Base-by-base conservation (phyloP, 2,888 invertebrate species). In the Empis livida region DNA sequence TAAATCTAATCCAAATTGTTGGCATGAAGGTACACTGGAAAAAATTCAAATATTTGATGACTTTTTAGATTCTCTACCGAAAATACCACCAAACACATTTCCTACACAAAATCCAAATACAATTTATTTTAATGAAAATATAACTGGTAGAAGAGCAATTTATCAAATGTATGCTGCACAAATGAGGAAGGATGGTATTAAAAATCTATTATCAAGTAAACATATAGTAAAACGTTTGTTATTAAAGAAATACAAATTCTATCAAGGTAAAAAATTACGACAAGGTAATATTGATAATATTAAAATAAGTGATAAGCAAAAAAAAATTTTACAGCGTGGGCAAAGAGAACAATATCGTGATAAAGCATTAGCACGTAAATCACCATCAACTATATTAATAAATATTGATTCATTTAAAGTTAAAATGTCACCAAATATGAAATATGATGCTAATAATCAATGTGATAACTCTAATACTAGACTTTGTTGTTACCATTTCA, bases 21-120 rank as follows among this genome's bases (percentile, higher is more conserved):
- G 10, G n/a, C 10, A 35, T 27, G 27, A 41, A 41, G 27, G 14
- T 23, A 23, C 20, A n/a, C 9, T 9, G 4, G 41, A 41, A 41
- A 27, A 20, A 41, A 4, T 41, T 14, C 23, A 41, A 27, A 13
- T 41, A 5, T 10, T 41, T 3, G 41, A 41, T n/a, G 41, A 41
- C 9, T 41, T 41, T 27, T 15, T 41, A 16, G 27, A 41, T 23
- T 27, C 41, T 10, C 3, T 41, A 23, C 23, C 20, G 5, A 41
- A 41, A 41, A 27, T 41, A 10, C 41, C 41, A 41, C 41, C 41
- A n/a, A 41, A 41, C 27, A 23, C 41, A 14, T 41, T 41, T 27
- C 2, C 2, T 9, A 14, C 14, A 27, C 41, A 41, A 41, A 41
- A 27, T 13, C 2, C 23, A 9, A 20, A 41, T 14, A 41, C 27